Base-by-base conservation (phyloP, 35 echinoderm and acorn worm genomes). In the Holothuria glaberrima region DNA sequence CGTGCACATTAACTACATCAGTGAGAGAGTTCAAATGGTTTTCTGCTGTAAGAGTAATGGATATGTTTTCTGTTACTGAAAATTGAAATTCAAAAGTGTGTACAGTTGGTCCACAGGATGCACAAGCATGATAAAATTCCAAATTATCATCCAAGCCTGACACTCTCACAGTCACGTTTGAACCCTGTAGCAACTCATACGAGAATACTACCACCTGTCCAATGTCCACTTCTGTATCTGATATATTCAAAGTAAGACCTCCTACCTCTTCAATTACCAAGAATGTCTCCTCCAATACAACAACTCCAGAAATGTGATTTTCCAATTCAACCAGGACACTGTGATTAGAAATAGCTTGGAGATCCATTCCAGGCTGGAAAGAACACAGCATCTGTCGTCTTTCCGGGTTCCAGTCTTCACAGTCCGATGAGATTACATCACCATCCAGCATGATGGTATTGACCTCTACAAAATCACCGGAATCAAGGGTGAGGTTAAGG, bases 11-110 rank as follows among this genome's bases (percentile, higher is more conserved):
- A 0, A 61, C 26, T 31, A 4, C 14, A 26, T 69, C 66, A 18
- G 66, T 69, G 28, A 84, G 80, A 84, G 80, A 32, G 28, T 84
- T 38, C 0, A 84, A 61, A 84, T 12, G 7, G 33, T 84, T 84
- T 32, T 20, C 14, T 30, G 80, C 80, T 33, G 26, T 84, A 12
- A 84, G 27, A 16, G 56, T 16, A 7, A 63, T 54, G 25, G 3
- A 3, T 3, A 19, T 32, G 33, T 61, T 20, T 25, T 54, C 80
- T 22, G 80, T 84, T n/a, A 0, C 16, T 52, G 46, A 17, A 52
- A 84, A 84, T 7, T 13, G 48, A n/a, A 58, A 48, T 22, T 50
- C 36, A 2, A 78, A 21, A n/a, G 33, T 25, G 44, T 48, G 36
- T 24, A 26, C 44, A 2, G 74, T 78, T 21, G 35, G 9, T 14